phyloP scores from a whole-genome alignment of 2,797 vertebrate genomes.

The Clarias pachynema region DNA sequence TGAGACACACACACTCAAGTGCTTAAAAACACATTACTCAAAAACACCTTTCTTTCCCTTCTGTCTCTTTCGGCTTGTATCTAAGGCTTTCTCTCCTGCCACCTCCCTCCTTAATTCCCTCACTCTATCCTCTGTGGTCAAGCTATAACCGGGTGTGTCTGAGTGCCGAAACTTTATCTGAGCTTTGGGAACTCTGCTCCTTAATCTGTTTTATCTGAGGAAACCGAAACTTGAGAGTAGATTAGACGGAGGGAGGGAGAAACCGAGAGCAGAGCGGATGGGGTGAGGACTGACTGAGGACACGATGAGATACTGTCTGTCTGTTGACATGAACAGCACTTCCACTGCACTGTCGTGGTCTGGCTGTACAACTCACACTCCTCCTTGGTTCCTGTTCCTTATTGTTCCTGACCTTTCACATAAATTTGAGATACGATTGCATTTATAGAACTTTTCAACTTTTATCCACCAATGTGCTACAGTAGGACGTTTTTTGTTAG shows the following conservation, averaged over 20 bases:
- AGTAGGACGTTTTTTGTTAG: not conserved
- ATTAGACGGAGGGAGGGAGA: conserved; percentile 49
- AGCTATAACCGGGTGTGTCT: conserved; percentile 54
- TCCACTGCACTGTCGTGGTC: not conserved
- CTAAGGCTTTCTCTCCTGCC: not conserved
- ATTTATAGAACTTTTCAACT: not conserved
- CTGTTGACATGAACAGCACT: not conserved
- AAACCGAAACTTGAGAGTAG: conserved; percentile 56
- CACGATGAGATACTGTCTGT: conserved; percentile 20
- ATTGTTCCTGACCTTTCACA: not conserved
- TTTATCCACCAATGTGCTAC: not conserved
- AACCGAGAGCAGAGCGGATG: conserved; percentile 10
- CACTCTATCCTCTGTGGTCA: conserved; percentile 32
- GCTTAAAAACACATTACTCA: conserved; percentile 8
- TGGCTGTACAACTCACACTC: not conserved
- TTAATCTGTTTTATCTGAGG: conserved; percentile 64
- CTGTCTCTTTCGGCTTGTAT: not conserved
- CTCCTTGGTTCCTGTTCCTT: no score
- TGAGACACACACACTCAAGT: conserved; percentile 28
- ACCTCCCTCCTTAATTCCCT: not conserved
- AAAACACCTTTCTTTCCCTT: conserved; percentile 13
- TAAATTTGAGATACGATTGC: not conserved
- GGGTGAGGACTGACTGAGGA: conserved; percentile 34
- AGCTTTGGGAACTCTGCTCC: conserved; percentile 51
- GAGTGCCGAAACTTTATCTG: conserved; percentile 57